Evolutionary conservation across 2,888 invertebrate species (phyloP).

Genomic region (Crocallis elinguaria): DNA sequence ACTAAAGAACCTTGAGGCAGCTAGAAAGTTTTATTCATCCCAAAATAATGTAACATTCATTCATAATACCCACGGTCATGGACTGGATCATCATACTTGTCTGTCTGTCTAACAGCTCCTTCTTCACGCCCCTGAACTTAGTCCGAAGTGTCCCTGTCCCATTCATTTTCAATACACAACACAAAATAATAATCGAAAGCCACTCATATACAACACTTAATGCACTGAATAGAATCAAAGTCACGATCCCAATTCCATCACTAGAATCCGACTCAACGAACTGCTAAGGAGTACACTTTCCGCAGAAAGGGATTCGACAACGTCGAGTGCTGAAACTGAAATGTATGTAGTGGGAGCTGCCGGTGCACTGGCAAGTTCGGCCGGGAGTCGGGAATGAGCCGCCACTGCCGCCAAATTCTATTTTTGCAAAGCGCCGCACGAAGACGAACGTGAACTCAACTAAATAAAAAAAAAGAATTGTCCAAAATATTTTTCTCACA

Average conservation of each 20-base stretch:
- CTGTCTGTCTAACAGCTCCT: conserved; percentile 89
- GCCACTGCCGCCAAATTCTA: conserved; percentile 81
- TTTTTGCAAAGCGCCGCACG: conserved; percentile 82
- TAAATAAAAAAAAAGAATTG: conserved; percentile 67
- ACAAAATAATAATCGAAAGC: conserved; percentile 37
- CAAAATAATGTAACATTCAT: conserved; percentile 19
- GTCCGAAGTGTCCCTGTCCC: conserved; percentile 85
- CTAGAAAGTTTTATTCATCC: conserved; percentile 13
- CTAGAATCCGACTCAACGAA: conserved; percentile 6
- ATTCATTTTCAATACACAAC: conserved; percentile 69
- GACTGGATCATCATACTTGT: conserved; percentile 90
- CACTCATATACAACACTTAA: conserved; percentile 31
- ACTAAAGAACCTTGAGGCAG: conserved; percentile 29
- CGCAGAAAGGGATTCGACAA: conserved; percentile 30
- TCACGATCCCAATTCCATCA: conserved; percentile 25
- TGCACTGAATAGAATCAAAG: conserved; percentile 13
- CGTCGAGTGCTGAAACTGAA: conserved; percentile 50
- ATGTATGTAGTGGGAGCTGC: conserved; percentile 67
- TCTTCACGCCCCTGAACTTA: conserved; percentile 91
- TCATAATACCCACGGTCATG: conserved; percentile 90
- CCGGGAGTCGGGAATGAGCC: conserved; percentile 75
- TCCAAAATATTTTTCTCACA: conserved; percentile 58
- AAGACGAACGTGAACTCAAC: conserved; percentile 73
- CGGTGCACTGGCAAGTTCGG: conserved; percentile 70
- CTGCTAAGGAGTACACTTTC: conserved; percentile 21